phyloP scores from a whole-genome alignment of 2,797 vertebrate genomes.

The Gallinago solitaria region DNA sequence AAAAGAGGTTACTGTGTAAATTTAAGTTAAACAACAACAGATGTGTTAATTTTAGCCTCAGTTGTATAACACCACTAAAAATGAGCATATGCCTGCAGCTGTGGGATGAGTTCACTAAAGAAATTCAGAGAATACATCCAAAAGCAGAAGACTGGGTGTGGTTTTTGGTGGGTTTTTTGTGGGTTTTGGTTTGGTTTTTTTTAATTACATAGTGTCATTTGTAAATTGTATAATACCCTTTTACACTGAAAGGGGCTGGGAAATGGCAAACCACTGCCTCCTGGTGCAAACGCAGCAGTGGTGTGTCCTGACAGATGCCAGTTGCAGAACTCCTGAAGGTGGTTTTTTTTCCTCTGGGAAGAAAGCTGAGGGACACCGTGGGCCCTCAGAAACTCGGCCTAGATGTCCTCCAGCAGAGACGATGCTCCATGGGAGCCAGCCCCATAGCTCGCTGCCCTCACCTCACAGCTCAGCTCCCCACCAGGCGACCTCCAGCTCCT shows the following conservation, averaged over 20 bases:
- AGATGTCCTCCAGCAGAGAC: neutral
- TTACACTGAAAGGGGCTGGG: neutral
- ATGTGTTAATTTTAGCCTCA: slow-evolving; percentile 49
- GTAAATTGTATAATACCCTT: neutral
- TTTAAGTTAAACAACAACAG: slow-evolving; percentile 47
- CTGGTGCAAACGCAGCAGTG: fast-evolving
- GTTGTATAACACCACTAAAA: neutral
- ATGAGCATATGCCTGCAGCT: neutral
- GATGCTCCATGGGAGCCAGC: neutral
- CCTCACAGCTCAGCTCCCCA: neutral
- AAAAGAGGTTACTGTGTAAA: neutral
- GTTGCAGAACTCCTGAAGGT: neutral
- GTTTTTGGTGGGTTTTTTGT: neutral
- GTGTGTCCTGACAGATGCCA: neutral
- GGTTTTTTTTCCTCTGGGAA: neutral
- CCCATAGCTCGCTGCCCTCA: neutral
- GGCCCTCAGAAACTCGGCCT: neutral
- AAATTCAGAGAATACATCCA: neutral
- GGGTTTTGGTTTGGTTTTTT: neutral
- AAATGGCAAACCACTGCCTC: neutral
- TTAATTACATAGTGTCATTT: neutral
- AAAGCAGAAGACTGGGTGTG: neutral
- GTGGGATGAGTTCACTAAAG: neutral
- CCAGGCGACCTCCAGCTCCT: neutral
- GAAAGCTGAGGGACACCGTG: fast-evolving